Conservation (phyloP, 2,113 vertebrate genomes). For the Platysternon megacephalum region DNA sequence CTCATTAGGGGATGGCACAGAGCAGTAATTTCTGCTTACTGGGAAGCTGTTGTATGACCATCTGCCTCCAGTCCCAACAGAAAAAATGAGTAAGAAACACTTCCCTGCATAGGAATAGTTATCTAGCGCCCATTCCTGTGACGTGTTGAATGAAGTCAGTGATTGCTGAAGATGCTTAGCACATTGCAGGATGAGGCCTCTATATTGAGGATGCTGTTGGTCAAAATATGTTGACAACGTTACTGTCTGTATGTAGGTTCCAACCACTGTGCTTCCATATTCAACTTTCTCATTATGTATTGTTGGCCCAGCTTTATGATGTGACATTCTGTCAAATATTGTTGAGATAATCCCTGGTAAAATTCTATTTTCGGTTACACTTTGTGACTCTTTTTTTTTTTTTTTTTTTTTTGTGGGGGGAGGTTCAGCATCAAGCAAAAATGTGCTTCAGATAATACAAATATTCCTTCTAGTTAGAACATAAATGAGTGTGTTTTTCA, state of each 20-base stretch:
- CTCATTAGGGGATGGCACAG: not conserved
- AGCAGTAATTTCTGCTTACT: not conserved
- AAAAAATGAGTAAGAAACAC: not conserved
- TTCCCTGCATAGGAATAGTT: not conserved
- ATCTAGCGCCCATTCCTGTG: not conserved
- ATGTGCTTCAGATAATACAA: not conserved
- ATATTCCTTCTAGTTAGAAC: not conserved
- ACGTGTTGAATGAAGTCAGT: not conserved
- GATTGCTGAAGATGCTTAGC: not conserved
- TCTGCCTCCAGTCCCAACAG: not conserved
- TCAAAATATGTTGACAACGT: not conserved
- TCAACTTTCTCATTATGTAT: not conserved
- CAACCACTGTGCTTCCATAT: not conserved
- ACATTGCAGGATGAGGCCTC: not conserved
- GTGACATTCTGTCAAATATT: not conserved
- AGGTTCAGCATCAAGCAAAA: not conserved
- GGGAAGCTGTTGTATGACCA: not conserved
- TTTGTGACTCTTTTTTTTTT: not conserved
- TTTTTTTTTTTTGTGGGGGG: not conserved
- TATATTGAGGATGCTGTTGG: not conserved
- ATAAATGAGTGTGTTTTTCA: not conserved
- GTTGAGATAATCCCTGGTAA: not conserved
- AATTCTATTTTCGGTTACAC: not conserved
- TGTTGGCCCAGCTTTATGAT: not conserved
- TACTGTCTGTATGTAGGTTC: not conserved